Evolutionary conservation across 2,113 vertebrate species (phyloP), one percentile per base, ranked within the genome.

Genomic region (Ciconia maguari): DNA sequence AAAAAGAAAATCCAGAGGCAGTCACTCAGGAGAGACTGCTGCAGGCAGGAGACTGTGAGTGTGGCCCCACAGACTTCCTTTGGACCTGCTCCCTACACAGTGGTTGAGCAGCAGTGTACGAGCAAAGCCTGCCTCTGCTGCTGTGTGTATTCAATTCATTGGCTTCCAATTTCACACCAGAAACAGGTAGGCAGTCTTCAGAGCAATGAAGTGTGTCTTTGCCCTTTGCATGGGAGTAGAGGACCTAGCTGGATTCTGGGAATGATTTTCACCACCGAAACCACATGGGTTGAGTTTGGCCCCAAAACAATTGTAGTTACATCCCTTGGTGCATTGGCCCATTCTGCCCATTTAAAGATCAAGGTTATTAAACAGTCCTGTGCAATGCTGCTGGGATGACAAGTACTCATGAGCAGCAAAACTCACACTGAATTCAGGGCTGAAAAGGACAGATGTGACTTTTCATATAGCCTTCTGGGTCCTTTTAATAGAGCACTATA

Each of bases 381-480:
- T n/a, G 81, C 2, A 8, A 11, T 42, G 54, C 57, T 91, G 72
- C 36, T 51, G 55, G 29, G 30, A 16, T 81, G 38, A 38, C 38
- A 68, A 42, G 26, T 6, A 11, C 29, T 38, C 0, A 0, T 29
- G 44, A 76, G 83, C 30, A 71, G 24, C 36, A 87, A 65, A 94
- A 41, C 57, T 84, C 49, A 75, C 15, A 3, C 54, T 69, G 22
- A 66, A 65, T 42, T 93, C 65, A 65, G 27, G 29, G 57, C 41
- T 83, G 90, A 87, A 61, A 16, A 87, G 72, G 84, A 60, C 81
- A 96, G 96, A 85, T 85, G 90, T 76, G 84, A 51, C 52, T 95
- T 76, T 86, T 76, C 24, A 5, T n/a, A 42, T 4, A 81, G 84
- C 58, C 58, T 87, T 90, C 84, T 94, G 91, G 27, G 68, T 94